Conservation (phyloP, 2,888 invertebrate genomes). For the Capitulum mitella region DNA sequence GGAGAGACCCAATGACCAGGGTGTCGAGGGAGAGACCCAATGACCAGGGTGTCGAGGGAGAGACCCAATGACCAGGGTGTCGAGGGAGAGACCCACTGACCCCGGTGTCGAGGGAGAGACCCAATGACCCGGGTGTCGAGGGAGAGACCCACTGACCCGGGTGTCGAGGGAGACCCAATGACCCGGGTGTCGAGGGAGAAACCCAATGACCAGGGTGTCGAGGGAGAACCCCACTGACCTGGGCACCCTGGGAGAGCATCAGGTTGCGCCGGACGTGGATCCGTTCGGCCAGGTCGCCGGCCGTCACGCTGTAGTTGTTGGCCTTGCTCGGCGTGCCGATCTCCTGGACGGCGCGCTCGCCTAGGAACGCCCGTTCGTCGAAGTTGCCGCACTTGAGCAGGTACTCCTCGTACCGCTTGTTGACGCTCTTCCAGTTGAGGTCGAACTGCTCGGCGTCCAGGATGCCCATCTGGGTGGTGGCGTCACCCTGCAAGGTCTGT, state of each 20-base stretch:
- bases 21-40: too few species aligned
- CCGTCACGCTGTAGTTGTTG: not conserved
- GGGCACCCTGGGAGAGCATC: conserved; percentile 24
- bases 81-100: too few species aligned
- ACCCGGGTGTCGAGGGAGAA: too few species aligned
- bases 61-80: too few species aligned
- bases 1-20: too few species aligned
- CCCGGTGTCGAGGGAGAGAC: too few species aligned
- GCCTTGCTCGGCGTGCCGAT: conserved; percentile 50
- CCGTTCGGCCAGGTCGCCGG: not conserved
- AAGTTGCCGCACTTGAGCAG: conserved; percentile 87
- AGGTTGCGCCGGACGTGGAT: conserved; percentile 27
- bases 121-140: too few species aligned
- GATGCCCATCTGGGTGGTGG: conserved; percentile 61
- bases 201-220: too few species aligned
- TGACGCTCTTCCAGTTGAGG: conserved; percentile 72
- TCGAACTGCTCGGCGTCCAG: conserved; percentile 75
- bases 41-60: too few species aligned
- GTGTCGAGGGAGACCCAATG: too few species aligned
- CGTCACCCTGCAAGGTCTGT: conserved; percentile 67
- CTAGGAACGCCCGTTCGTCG: conserved; percentile 91
- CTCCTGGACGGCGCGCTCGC: conserved; percentile 54
- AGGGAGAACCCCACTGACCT: conserved; percentile 35
- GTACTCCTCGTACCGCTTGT: conserved; percentile 81
- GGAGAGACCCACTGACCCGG: too few species aligned